Percentiles rank a stretch among this genome's conserved stretches.
These are phyloP conservation scores for Mylabris sibirica DNA, from an alignment of 2,888 invertebrate genomes.

Conservation along the genomic window DNA sequence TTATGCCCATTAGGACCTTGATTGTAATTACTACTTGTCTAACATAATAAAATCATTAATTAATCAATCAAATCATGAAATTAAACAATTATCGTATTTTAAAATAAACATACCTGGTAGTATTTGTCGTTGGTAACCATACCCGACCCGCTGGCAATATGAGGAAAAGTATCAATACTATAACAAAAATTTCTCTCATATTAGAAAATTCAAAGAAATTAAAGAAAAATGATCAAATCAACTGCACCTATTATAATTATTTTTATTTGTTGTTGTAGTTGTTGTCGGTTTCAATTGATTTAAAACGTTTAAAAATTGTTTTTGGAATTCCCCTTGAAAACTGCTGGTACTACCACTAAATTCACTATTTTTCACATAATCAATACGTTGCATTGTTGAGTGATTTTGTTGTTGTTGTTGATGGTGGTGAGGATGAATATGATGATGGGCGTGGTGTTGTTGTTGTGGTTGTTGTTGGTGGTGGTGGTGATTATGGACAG, in stretches of 20 bases:
- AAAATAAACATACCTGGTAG: constrained; percentile 43
- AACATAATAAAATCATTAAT: no score
- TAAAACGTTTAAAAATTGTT: constrained; percentile 53
- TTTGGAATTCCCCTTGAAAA: constrained; percentile 60
- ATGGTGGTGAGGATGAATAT: constrained; percentile 16
- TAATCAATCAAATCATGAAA: constrained; percentile 34
- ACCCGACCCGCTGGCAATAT: constrained; percentile 36
- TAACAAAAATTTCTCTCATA: constrained; percentile 25
- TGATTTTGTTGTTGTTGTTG: constrained; percentile 22
- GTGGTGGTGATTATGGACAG: constrained; percentile 28
- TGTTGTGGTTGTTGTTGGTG: constrained; percentile 20
- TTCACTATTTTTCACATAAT: constrained; percentile 31
- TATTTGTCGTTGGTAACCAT: constrained; percentile 43
- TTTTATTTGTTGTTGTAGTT: constrained; percentile 46
- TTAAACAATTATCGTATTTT: no score
- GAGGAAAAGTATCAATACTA: constrained; percentile 44
- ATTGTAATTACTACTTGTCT: constrained; percentile 48
- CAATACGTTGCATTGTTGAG: constrained; percentile 31
- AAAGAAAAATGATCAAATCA: constrained; percentile 36
- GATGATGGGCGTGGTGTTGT: constrained; percentile 25
- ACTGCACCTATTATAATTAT: constrained; percentile 57
- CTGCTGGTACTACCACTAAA: constrained; percentile 41
- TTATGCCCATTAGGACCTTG: constrained; percentile 47
- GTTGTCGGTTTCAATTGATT: constrained; percentile 38
- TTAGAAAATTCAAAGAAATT: neutral